phyloP scores from a whole-genome alignment of 1,140 invertebrate species.

The Lucilia cuprina region DNA sequence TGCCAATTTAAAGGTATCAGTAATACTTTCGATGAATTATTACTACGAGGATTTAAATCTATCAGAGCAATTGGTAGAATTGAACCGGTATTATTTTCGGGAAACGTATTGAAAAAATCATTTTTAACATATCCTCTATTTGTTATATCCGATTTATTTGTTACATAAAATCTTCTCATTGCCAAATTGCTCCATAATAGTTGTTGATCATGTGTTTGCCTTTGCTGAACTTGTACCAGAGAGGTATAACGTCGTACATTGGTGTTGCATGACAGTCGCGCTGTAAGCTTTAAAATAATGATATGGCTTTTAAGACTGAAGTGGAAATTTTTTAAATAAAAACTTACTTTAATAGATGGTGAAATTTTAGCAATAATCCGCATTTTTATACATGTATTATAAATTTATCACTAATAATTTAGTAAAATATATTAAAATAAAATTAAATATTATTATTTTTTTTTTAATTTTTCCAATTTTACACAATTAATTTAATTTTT shows the following conservation, averaged over 20 bases:
- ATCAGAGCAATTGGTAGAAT: slow-evolving; percentile 36
- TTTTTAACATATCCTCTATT: background rate
- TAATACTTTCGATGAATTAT: slow-evolving; percentile 47
- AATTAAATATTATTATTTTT: background rate
- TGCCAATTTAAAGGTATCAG: slow-evolving; percentile 52
- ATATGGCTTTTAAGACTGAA: background rate
- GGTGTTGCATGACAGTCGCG: background rate
- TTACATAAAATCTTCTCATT: background rate
- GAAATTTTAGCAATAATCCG: slow-evolving; percentile 45
- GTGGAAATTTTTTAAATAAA: background rate
- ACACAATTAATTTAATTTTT: slow-evolving; percentile 21
- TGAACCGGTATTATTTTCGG: background rate
- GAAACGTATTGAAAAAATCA: background rate
- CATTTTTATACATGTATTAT: slow-evolving; percentile 40
- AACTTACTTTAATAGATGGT: slow-evolving; percentile 36
- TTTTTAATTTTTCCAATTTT: slow-evolving; percentile 36
- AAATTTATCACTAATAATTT: slow-evolving; percentile 36
- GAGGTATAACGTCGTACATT: background rate
- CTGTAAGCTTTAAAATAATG: background rate
- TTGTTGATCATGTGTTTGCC: background rate
- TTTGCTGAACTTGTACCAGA: background rate
- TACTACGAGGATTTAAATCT: slow-evolving; percentile 4
- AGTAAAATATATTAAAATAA: slow-evolving; percentile 30
- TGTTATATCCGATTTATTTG: background rate
- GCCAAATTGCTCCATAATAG: background rate